Base-by-base conservation (phyloP, 2,113 vertebrate species). In the Entosphenus tridentatus region DNA sequence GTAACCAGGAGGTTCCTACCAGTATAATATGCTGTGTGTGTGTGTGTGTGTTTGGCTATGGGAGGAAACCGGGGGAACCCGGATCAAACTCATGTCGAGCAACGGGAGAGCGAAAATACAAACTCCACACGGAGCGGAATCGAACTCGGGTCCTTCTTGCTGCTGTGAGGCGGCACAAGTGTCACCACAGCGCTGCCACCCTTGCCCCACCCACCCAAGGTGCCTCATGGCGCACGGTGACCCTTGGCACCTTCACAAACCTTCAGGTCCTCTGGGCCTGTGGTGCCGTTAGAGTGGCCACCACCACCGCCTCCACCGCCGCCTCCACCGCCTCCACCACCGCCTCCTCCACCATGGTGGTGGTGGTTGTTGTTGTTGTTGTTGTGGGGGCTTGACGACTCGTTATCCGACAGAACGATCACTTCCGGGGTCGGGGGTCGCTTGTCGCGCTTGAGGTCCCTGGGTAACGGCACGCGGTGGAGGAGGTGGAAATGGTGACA, bases 391-490 rank as follows among this genome's bases (percentile, higher is more conserved):
- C 92, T 97, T 70, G 92, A 93, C 1, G 88, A 90, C 72, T 97
- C 92, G 9, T 96, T 96, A 73, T 97, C 92, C 1, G 92, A 97
- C 71, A 97, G 82, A 73, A 97, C 87, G 67, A 97, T 97, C 69
- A 96, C 80, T 9, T 97, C 92, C 1, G 91, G 92, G 1, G 91
- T 96, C 0, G 89, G 91, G 54, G 91, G 93, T 70, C 86, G 74
- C 10, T 87, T 82, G 57, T 88, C 86, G 56, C 85, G 78, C 68
- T 95, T 88, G 68, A 76, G 77, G 1, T 91, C 87, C 9, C 91
- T 95, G 76, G 18, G 21, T 39, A 39, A 39, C 21, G 21, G 21
- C 21, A 39, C 21, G 21, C 21, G 21, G 21, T 39, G 21, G 21
- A 39, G 5, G 21, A 6, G 21, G 21, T 39, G 21, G 21, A 5